phyloP scores from a whole-genome alignment of 2,113 vertebrate species.

The Ophiodon elongatus region DNA sequence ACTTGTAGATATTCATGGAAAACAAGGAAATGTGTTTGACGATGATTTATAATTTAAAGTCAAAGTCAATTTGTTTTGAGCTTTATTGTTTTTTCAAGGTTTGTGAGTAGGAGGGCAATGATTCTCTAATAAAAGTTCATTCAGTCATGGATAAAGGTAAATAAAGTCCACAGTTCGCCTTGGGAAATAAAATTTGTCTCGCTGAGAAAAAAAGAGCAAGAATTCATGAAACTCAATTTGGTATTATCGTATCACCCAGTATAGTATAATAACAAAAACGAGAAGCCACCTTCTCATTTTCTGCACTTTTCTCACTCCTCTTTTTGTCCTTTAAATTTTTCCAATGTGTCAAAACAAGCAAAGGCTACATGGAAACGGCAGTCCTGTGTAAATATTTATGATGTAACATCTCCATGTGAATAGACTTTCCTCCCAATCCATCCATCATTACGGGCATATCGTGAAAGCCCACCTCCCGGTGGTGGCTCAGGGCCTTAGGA shows the following conservation, averaged over 20 bases:
- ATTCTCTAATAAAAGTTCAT: constrained; percentile 63
- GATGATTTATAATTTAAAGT: constrained; percentile 51
- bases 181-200: constrained; percentile 67
- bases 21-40: constrained; percentile 7
- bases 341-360: constrained; percentile 87
- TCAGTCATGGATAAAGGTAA: constrained; percentile 65
- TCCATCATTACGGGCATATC: constrained; percentile 94
- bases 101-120: constrained; percentile 55
- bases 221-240: constrained; percentile 52
- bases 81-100: constrained; percentile 45
- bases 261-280: constrained; percentile 49
- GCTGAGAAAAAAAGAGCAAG: constrained; percentile 57
- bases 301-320: constrained; percentile 53
- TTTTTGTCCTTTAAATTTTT: constrained; percentile 80
- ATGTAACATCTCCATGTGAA: constrained; percentile 93
- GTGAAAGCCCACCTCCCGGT: constrained; percentile 87
- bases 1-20: background rate
- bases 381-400: constrained; percentile 98
- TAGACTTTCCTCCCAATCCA: constrained; percentile 90
- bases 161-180: constrained; percentile 58
- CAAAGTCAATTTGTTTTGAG: constrained; percentile 35
- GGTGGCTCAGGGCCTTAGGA: constrained; percentile 84
- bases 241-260: constrained; percentile 45
- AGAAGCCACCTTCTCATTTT: constrained; percentile 54
- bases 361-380: constrained; percentile 89